These are phyloP conservation scores for Ceratothoa steindachneri DNA, from an alignment of 2,888 invertebrate genomes.

Conservation along the genomic window DNA sequence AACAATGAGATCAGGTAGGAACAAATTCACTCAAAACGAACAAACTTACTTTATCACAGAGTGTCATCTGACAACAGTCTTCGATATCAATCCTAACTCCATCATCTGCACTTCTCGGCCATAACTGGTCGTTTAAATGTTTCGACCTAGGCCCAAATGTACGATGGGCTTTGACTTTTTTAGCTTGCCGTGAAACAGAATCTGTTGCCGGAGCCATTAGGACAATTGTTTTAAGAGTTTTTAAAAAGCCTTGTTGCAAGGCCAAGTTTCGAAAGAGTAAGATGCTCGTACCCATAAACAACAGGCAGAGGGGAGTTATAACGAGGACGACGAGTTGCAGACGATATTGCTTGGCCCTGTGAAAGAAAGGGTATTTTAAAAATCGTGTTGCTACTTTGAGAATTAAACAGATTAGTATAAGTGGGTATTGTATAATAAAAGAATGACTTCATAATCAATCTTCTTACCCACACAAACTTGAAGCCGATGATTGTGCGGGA, in stretches of 20 bases:
- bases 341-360: background rate
- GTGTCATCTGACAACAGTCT: constrained; percentile 47
- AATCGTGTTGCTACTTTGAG: background rate
- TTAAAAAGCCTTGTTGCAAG: background rate
- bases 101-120: constrained; percentile 14
- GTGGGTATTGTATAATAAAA: too few relatives aligned
- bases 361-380: background rate
- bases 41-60: constrained; percentile 43
- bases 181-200: background rate
- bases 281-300: background rate
- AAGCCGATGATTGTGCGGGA: background rate
- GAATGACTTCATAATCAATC: too few relatives aligned
- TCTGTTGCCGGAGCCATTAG: background rate
- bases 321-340: background rate
- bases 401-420: background rate
- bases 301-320: background rate
- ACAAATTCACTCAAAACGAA: background rate
- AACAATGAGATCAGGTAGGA: too few relatives aligned
- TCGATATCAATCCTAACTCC: constrained; percentile 46
- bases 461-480: too few relatives aligned
- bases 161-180: background rate
- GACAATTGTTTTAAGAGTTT: background rate
- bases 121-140: background rate
- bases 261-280: background rate
- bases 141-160: background rate